A percentile compares a stretch with the other conserved stretches of the same genome.
Evolutionary conservation across 2,797 vertebrate genomes (phyloP).

Genomic region (Chromobotia macracanthus): DNA sequence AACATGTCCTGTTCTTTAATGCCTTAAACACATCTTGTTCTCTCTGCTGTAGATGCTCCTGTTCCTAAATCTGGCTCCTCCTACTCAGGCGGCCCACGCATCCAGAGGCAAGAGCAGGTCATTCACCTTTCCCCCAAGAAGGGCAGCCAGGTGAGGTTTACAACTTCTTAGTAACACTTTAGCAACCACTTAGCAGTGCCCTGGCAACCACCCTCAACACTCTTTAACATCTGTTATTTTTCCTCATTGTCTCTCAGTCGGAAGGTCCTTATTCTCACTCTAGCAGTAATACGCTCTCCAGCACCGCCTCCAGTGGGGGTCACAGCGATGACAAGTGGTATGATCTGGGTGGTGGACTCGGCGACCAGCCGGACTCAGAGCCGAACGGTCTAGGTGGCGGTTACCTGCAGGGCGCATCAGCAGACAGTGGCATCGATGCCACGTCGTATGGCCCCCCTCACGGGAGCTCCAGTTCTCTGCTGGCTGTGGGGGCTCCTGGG

Average conservation of each 20-base stretch:
- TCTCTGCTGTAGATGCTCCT: constrained; percentile 82
- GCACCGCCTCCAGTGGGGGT: constrained; percentile 91
- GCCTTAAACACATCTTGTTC: not conserved
- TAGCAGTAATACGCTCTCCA: constrained; percentile 97
- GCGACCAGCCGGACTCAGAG: constrained; percentile 86
- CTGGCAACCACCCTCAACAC: not conserved
- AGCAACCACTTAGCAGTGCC: not conserved
- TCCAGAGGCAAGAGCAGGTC: constrained; percentile 95
- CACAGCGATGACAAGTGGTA: constrained; percentile 99
- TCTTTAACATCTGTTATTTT: not conserved
- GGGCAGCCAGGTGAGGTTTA: constrained; percentile 85
- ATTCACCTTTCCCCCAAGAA: constrained; percentile 97
- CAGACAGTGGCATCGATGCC: constrained; percentile 93
- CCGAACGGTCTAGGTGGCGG: constrained; percentile 89
- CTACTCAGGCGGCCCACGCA: constrained; percentile 91
- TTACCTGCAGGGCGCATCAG: constrained; percentile 91
- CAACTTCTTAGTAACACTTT: not conserved
- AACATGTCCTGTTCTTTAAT: not conserved
- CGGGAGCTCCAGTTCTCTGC: constrained; percentile 84
- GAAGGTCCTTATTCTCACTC: constrained; percentile 97
- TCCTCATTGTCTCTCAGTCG: constrained; percentile 72
- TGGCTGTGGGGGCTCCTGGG: constrained; percentile 80
- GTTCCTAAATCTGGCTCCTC: constrained; percentile 81
- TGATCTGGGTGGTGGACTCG: constrained; percentile 79
- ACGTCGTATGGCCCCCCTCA: constrained; percentile 87